Conservation (phyloP, 1,140 invertebrate genomes). For the Caenorhabditis remanei region DNA sequence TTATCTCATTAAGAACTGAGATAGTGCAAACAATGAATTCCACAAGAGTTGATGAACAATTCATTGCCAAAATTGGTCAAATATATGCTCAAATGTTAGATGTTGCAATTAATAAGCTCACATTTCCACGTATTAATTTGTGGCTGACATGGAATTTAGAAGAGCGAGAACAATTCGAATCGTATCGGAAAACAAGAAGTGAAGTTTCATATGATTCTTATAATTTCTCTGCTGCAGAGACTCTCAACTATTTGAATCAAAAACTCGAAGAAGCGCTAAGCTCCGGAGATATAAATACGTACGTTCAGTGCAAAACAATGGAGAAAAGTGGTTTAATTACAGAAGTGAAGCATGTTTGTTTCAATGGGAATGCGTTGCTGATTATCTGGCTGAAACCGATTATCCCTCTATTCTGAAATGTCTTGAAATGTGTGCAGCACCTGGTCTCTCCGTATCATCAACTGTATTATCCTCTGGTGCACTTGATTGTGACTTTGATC, state of each 20-base stretch:
- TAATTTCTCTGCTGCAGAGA: neutral
- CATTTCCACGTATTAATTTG: neutral
- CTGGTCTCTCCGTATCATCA: neutral
- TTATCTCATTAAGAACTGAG: neutral
- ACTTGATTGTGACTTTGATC: neutral
- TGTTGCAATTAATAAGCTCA: neutral
- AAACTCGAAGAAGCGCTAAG: neutral
- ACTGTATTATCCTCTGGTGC: neutral
- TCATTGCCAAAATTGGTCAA: neutral
- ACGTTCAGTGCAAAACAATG: too few species aligned
- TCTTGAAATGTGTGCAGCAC: slow-evolving; percentile 24
- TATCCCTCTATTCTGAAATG: slow-evolving; percentile 1
- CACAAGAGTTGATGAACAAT: neutral
- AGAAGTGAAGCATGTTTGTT: slow-evolving; percentile 6
- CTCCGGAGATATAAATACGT: slow-evolving; percentile 2
- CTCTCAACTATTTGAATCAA: slow-evolving; percentile 19
- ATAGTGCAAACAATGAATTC: neutral
- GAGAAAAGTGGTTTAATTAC: neutral
- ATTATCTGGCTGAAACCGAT: slow-evolving; percentile 19
- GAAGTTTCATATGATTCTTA: slow-evolving; percentile 16
- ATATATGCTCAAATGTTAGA: slow-evolving; percentile 14
- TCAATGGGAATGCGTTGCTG: slow-evolving; percentile 37
- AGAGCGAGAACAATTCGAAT: slow-evolving; percentile 3
- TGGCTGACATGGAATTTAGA: slow-evolving; percentile 15
- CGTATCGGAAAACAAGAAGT: slow-evolving; percentile 13